Conservation (phyloP, 2,113 vertebrate species). For the Hipposideros armiger region DNA sequence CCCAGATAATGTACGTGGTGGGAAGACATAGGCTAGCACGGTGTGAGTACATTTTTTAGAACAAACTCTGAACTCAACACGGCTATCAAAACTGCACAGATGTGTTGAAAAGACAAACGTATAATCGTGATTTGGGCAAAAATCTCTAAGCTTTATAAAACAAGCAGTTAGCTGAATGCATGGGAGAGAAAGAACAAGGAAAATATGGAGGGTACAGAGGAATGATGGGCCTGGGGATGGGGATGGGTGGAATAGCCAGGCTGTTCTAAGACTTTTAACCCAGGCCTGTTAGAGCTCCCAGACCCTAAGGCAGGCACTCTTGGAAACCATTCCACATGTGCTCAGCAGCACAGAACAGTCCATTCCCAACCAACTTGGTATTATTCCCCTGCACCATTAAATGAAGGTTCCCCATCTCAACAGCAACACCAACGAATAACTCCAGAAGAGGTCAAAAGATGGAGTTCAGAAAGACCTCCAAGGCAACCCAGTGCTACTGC, state of each 20-base stretch:
- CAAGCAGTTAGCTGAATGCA: neutral
- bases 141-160: neutral
- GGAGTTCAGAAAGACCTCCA: neutral
- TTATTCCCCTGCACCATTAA: neutral
- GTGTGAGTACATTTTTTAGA: neutral
- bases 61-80: neutral
- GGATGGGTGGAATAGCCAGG: accelerated
- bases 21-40: accelerated
- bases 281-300: neutral
- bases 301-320: too few relatives aligned
- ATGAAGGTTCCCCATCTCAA: neutral
- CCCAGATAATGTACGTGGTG: accelerated
- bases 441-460: accelerated
- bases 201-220: neutral
- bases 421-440: neutral
- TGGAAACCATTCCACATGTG: neutral
- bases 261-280: neutral
- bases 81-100: neutral
- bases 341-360: neutral
- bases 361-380: neutral
- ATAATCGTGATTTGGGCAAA: neutral
- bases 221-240: accelerated
- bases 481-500: neutral
- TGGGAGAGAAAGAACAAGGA: neutral
- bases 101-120: neutral